Evolutionary conservation across 2,888 invertebrate genomes (phyloP), one percentile per base, ranked within the genome.

Genomic region (Calameuta filiformis): DNA sequence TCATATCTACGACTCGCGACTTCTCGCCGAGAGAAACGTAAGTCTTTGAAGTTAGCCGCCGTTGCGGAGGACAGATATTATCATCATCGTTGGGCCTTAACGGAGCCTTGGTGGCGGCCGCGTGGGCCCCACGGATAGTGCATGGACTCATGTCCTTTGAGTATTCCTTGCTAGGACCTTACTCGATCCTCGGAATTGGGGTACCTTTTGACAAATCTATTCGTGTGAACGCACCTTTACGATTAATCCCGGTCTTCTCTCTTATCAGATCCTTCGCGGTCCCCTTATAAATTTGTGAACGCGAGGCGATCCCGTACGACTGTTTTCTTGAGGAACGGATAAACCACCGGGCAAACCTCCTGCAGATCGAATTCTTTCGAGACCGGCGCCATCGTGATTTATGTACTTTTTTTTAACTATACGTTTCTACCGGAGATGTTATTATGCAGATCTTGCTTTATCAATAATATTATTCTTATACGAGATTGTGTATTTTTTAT

Each of bases 61-160:
- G 87, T 90, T 87, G 89, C 87, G 87, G 88, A 88, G 87, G 90
- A 90, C 90, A 90, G 90, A 91, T 89, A 90, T 91, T 90, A 90
- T 90, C 88, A 85, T 88, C 86, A 83, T 73, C 76, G 31, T 31
- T 40, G 74, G 40, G 73, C 40, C 37, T 69, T 69, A 31, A 37
- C 40, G 74, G 68, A 37, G 31, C 35, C 40, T 68, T 56, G 68
- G 73, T 33, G 68, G 71, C 76, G 83, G 81, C 79, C 37, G 12
- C 40, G 37, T 35, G 30, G 31, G 30, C 77, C 80, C 40, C 35
- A 74, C 71, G 76, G 76, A 69, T 37, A 69, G 30, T 23, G 68
- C 35, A n/a, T 23, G 34, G 68, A 75, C 30, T 31, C 40, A 12
- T 30, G 40, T 75, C 75, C 33, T 56, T 56, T 37, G 75, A 40